A percentile compares a stretch with the other conserved stretches of the same genome.
phyloP scores from a whole-genome alignment of 2,797 vertebrate species.

The Oryzias sinensis region DNA sequence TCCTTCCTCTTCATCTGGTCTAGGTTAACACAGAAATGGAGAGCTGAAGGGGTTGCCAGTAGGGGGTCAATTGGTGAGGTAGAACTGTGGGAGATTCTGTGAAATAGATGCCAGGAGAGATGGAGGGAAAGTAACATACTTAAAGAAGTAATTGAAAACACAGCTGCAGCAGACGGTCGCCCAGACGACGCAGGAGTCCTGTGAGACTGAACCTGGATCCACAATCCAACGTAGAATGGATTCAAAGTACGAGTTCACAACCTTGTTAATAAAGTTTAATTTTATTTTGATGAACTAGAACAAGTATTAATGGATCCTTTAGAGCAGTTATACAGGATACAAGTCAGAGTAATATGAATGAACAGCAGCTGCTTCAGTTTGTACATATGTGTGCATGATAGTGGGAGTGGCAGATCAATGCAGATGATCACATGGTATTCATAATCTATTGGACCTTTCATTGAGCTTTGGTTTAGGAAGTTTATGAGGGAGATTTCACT shows the following conservation, averaged over 20 bases:
- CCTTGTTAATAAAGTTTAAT: conserved; percentile 50
- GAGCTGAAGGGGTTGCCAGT: conserved; percentile 33
- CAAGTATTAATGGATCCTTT: conserved; percentile 1
- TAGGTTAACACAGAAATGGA: conserved; percentile 57
- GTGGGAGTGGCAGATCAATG: conserved; percentile 61
- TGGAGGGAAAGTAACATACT: conserved; percentile 15
- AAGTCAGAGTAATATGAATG: conserved; percentile 48
- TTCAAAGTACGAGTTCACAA: conserved; percentile 67
- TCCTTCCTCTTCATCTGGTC: conserved; percentile 65
- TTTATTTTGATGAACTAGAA: conserved; percentile 31
- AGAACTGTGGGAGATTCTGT: conserved; percentile 14
- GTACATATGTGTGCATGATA: conserved; percentile 60
- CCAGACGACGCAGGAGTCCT: conserved; percentile 22
- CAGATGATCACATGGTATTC: conserved; percentile 41
- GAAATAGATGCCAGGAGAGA: conserved; percentile 18
- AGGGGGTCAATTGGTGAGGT: conserved; percentile 25
- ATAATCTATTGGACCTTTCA: conserved; percentile 28
- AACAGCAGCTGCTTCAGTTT: conserved; percentile 32
- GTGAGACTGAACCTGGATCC: conserved; percentile 38
- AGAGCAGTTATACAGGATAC: conserved; percentile 13
- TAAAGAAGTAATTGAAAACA: conserved; percentile 38
- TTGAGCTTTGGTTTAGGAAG: neutral
- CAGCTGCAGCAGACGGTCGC: conserved; percentile 16
- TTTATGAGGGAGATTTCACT: too few species aligned
- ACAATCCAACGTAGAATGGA: conserved; percentile 58